Conservation (phyloP, 2,888 invertebrate species). For the Penaeus monodon region DNA sequence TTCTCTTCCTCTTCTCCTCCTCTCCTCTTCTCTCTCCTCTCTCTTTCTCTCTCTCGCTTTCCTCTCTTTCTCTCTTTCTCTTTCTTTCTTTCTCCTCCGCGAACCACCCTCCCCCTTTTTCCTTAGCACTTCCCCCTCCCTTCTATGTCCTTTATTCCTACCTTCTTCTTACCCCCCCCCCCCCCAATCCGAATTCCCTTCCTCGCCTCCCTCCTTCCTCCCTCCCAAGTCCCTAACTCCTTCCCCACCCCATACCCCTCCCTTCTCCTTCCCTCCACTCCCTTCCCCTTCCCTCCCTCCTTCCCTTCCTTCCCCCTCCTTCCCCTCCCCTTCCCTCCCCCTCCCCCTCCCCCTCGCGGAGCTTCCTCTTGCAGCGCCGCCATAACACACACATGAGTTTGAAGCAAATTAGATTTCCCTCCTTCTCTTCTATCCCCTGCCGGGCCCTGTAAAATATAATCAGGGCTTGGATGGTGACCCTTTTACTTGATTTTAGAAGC, state of each 20-base stretch:
- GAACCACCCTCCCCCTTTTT: too few relatives aligned
- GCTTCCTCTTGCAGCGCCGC: neutral
- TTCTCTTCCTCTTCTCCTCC: neutral
- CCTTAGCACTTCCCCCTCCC: neutral
- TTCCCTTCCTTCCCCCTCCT: neutral
- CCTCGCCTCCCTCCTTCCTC: neutral
- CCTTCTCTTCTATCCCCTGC: neutral
- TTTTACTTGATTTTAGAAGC: slow-evolving; percentile 2
- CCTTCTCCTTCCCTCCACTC: neutral
- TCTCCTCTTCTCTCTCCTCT: neutral
- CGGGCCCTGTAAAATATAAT: neutral
- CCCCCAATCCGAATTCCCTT: neutral
- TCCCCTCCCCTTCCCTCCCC: neutral
- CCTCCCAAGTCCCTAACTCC: too few relatives aligned
- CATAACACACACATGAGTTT: neutral
- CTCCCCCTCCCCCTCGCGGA: neutral
- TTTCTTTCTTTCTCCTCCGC: neutral
- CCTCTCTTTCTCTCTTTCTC: neutral
- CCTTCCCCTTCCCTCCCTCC: neutral
- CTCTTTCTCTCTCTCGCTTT: neutral
- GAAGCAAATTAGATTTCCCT: slow-evolving; percentile 7
- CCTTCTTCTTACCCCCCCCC: neutral
- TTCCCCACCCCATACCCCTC: neutral
- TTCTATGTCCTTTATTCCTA: too few relatives aligned
- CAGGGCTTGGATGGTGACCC: slow-evolving; percentile 4